Conservation (phyloP, 2,797 vertebrate species). For the Syngnathus acus region DNA sequence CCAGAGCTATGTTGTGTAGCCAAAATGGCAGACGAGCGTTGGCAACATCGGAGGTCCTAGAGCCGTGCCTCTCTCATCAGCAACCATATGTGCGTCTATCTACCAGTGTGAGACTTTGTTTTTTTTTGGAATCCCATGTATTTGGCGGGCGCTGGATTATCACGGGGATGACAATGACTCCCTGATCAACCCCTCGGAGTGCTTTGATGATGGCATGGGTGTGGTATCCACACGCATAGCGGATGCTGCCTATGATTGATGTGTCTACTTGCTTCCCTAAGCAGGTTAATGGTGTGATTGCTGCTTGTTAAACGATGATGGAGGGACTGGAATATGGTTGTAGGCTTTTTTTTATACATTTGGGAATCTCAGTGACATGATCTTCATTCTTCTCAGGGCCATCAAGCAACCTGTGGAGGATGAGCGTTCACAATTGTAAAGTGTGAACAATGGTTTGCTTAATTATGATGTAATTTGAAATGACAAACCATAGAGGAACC, state of each 20-base stretch:
- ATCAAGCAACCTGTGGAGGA: slow-evolving; percentile 23
- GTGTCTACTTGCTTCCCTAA: slow-evolving; percentile 50
- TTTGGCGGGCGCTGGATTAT: slow-evolving; percentile 38
- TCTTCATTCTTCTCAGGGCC: slow-evolving; percentile 20
- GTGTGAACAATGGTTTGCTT: no score
- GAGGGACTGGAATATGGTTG: slow-evolving; percentile 46
- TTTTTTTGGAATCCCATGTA: slow-evolving; percentile 11
- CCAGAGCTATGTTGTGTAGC: slow-evolving; percentile 25
- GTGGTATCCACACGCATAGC: slow-evolving; percentile 27
- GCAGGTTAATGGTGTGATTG: slow-evolving; percentile 73
- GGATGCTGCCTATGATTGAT: slow-evolving; percentile 58
- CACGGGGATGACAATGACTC: slow-evolving; percentile 37
- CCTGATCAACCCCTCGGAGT: slow-evolving; percentile 34
- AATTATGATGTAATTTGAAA: no score
- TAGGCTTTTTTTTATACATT: slow-evolving; percentile 35
- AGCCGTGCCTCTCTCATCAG: slow-evolving; percentile 4
- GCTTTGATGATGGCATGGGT: slow-evolving; percentile 41
- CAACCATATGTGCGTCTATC: not conserved
- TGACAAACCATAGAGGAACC: no score
- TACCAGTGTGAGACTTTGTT: slow-evolving; percentile 11
- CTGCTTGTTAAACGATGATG: slow-evolving; percentile 70
- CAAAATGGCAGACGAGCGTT: slow-evolving; percentile 22
- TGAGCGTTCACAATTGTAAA: no score
- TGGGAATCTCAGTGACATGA: slow-evolving; percentile 21
- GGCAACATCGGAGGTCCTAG: slow-evolving; percentile 10